phyloP scores from a whole-genome alignment of 1,140 invertebrate genomes.

The Trichomalopsis sarcophagae region DNA sequence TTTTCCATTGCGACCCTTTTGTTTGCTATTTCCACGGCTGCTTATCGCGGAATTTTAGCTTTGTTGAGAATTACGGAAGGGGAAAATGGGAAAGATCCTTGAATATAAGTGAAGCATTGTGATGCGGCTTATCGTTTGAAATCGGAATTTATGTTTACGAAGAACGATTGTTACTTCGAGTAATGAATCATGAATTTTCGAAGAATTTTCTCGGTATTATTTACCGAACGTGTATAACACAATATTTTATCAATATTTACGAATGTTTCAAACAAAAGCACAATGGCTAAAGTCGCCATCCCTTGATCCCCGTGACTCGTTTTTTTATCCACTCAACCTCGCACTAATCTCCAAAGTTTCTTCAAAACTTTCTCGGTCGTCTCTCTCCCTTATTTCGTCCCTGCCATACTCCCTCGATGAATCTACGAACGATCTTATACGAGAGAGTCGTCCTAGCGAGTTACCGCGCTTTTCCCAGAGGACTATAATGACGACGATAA shows the following conservation, averaged over 20 bases:
- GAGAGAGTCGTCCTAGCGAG: slow-evolving; percentile 1
- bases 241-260: too few relatives aligned
- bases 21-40: not conserved
- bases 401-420: not conserved
- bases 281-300: not conserved
- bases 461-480: not conserved
- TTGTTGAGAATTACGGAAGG: too few relatives aligned
- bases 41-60: not conserved
- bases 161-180: too few relatives aligned
- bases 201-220: too few relatives aligned
- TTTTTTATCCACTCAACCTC: not conserved
- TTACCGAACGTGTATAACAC: too few relatives aligned
- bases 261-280: not conserved
- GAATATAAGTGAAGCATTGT: too few relatives aligned
- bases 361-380: not conserved
- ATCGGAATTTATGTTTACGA: too few relatives aligned
- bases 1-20: not conserved
- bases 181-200: too few relatives aligned
- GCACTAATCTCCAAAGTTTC: slow-evolving; percentile 9
- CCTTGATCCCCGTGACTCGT: not conserved
- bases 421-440: not conserved
- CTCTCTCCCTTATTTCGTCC: slow-evolving; percentile 7
- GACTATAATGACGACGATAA: slow-evolving; percentile 33
- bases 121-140: too few relatives aligned
- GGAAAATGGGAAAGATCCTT: too few relatives aligned